Conservation (phyloP, 2,888 invertebrate species). For the Hipparchia semele region DNA sequence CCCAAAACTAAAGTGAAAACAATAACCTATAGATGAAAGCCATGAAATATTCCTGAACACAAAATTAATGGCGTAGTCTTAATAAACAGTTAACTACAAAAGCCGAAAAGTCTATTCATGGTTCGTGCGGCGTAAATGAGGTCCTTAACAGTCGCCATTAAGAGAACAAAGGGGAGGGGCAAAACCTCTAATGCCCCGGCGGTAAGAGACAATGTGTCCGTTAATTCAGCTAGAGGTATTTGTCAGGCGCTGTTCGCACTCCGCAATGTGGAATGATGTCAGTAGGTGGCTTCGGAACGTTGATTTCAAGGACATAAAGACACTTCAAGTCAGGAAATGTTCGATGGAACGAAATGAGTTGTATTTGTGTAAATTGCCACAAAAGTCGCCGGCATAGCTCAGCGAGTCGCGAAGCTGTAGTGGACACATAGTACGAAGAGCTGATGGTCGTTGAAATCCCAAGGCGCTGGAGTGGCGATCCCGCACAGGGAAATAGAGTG, state of each 20-base stretch:
- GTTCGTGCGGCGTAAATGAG: conserved; percentile 51
- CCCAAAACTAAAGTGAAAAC: background rate
- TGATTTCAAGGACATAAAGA: background rate
- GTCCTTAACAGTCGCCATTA: conserved; percentile 62
- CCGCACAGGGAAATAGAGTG: too few relatives aligned
- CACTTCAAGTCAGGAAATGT: background rate
- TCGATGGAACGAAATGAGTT: background rate
- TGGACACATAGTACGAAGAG: too few relatives aligned
- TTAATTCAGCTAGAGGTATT: conserved; percentile 47
- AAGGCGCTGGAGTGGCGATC: too few relatives aligned
- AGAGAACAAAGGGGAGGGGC: conserved; percentile 56
- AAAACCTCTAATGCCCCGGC: conserved; percentile 55
- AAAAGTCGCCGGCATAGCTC: background rate
- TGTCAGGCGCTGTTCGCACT: conserved; percentile 24
- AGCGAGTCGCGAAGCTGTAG: too few relatives aligned
- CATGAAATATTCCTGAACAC: conserved; percentile 4
- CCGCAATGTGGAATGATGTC: conserved; percentile 7
- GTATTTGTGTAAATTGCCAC: too few relatives aligned
- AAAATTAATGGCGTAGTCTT: conserved; percentile 32
- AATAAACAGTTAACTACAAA: conserved; percentile 39
- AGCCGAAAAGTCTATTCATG: conserved; percentile 46
- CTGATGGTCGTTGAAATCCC: too few relatives aligned
- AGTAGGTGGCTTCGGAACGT: conserved; percentile 1
- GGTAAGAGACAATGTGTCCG: conserved; percentile 51
- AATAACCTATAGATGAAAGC: background rate